Base-by-base conservation (phyloP, 2,797 vertebrate species). In the Sebastes diaconus region DNA sequence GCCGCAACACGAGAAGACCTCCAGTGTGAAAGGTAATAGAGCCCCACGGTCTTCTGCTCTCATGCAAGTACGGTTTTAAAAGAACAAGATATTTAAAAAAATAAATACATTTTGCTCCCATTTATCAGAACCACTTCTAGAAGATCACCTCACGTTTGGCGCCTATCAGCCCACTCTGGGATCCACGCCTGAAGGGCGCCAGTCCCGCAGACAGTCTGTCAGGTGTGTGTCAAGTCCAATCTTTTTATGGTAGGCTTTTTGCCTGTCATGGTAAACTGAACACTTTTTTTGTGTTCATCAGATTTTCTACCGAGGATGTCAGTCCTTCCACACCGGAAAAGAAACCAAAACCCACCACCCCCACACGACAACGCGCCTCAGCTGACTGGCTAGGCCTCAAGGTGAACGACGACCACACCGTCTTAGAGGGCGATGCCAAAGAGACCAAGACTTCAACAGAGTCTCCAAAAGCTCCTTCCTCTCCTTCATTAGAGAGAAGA, bases 361-460 rank as follows among this genome's bases (percentile, higher is more conserved):
- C 84, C 6, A 57, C 67, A 66, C 50, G 93, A 83, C 77, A 64
- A 24, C 16, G 93, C 78, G 81, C 60, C 52, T 94, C 95, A 1
- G 95, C 95, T 0, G 95, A 97, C 87, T 98, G 97, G 97, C 85
- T 98, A 10, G 96, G 97, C 36, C 95, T 98, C 57, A 97, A 96
- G 55, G 91, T 94, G 0, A 93, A 95, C 0, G 92, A 93, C 1
- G 93, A 95, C 18, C 64, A 46, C 0, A 4, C 20, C 30, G 71
- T 77, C 13, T 46, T 84, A 25, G 80, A 87, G 5, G 61, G 80
- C 14, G 93, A 81, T 1, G 2, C n/a, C 57, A 85, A 82, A 55
- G 83, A 87, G 22, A 9, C 46, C 25, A 59, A 76, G 18, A 54
- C 52, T 9, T n/a, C 79, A 32, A 1, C 1, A 3, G 86, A 87